Conservation (phyloP, 1,140 invertebrate genomes). For the Bombus sylvicola region DNA sequence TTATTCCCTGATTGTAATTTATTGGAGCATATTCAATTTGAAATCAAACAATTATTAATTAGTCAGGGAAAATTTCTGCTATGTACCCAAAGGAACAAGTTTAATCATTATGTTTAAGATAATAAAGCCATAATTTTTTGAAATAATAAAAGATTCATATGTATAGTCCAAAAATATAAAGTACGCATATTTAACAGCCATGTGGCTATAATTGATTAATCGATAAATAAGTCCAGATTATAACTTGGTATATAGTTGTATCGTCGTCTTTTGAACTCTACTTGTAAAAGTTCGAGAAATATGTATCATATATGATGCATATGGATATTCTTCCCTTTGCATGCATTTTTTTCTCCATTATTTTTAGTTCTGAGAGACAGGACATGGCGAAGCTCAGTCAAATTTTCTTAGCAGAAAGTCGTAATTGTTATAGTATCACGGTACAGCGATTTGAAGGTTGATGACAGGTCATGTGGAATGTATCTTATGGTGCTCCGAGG, state of each 20-base stretch:
- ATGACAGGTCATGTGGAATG: slow-evolving; percentile 52
- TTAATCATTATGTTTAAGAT: slow-evolving; percentile 10
- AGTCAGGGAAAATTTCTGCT: slow-evolving; percentile 28
- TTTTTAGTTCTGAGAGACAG: slow-evolving; percentile 49
- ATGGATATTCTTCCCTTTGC: slow-evolving; percentile 46
- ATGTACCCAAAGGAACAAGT: slow-evolving; percentile 19
- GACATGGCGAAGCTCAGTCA: slow-evolving; percentile 39
- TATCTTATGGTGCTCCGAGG: slow-evolving; percentile 49
- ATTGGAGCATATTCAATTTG: slow-evolving; percentile 42
- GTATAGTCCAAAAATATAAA: slow-evolving; percentile 26
- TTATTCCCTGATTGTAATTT: slow-evolving; percentile 50
- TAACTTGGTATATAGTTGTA: slow-evolving; percentile 23
- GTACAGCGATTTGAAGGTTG: slow-evolving; percentile 41
- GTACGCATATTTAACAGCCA: slow-evolving; percentile 5
- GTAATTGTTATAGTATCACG: slow-evolving; percentile 23
- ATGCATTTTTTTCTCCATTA: slow-evolving; percentile 48
- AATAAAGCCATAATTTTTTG: not conserved
- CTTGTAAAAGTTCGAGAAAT: slow-evolving; percentile 29
- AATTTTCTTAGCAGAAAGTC: slow-evolving; percentile 39
- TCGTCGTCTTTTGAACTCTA: slow-evolving; percentile 25
- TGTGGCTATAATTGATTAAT: slow-evolving; percentile 6
- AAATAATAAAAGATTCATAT: not conserved
- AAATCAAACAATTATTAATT: slow-evolving; percentile 13
- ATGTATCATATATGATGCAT: slow-evolving; percentile 33
- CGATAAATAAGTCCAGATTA: slow-evolving; percentile 9